Percentiles rank a stretch among this genome's conserved stretches.
These are phyloP conservation scores for Poeciliopsis infans DNA, from an alignment of 2,797 vertebrate genomes.

Conservation along the genomic window DNA sequence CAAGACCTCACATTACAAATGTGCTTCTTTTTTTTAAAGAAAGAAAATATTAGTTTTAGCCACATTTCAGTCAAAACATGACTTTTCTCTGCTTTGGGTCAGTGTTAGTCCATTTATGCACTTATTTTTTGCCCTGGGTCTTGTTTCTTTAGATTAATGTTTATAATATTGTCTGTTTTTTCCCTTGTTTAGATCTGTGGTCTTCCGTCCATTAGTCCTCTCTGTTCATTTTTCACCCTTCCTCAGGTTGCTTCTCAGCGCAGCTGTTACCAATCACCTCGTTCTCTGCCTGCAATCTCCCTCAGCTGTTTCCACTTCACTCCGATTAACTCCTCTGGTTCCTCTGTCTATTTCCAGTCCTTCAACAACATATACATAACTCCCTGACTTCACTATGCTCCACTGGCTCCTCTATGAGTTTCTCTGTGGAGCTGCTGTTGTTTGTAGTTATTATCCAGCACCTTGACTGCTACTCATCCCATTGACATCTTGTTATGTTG, in stretches of 20 bases:
- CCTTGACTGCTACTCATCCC: neutral
- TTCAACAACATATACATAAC: neutral
- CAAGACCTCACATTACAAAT: neutral
- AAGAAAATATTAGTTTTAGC: neutral
- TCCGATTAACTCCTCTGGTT: neutral
- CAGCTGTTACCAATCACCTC: neutral
- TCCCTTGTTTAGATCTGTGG: neutral
- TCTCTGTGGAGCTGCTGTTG: neutral
- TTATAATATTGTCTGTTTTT: neutral
- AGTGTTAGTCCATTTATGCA: neutral
- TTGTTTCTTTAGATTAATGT: too few species aligned
- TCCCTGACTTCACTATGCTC: too few species aligned
- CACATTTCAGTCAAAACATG: neutral
- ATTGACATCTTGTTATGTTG: neutral
- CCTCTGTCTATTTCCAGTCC: neutral
- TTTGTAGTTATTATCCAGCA: neutral
- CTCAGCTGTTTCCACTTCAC: neutral
- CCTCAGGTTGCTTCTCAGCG: neutral
- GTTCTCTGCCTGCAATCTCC: neutral
- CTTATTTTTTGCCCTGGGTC: too few species aligned
- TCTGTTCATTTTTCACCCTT: neutral
- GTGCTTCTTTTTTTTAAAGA: neutral
- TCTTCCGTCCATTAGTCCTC: neutral
- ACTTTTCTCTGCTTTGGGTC: neutral
- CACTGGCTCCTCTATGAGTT: neutral